Conservation (phyloP, 2,888 invertebrate species). For the Eilema caniola region DNA sequence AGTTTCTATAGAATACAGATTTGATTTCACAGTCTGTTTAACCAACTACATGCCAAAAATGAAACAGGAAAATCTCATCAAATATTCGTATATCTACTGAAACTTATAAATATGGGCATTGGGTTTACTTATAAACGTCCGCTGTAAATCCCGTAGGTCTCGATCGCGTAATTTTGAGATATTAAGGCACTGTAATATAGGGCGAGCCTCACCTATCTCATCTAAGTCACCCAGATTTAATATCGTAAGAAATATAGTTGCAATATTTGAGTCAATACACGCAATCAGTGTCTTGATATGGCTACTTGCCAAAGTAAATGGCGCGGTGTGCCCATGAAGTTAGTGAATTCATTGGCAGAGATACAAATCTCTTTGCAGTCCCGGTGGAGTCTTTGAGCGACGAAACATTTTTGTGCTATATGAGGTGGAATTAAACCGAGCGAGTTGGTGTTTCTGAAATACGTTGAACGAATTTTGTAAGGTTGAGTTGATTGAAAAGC, state of each 20-base stretch:
- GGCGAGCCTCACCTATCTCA: constrained; percentile 43
- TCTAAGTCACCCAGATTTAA: constrained; percentile 59
- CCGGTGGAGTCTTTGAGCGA: constrained; percentile 13
- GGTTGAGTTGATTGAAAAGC: not conserved
- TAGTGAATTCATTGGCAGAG: constrained; percentile 70
- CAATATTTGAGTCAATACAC: constrained; percentile 71
- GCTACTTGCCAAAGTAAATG: constrained; percentile 67
- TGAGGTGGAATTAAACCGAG: constrained; percentile 3
- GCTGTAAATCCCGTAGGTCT: not conserved
- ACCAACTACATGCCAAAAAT: not conserved
- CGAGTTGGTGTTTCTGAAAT: constrained; percentile 1
- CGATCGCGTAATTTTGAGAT: constrained; percentile 10
- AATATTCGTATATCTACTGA: not conserved
- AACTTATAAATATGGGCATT: not conserved
- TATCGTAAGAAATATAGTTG: constrained; percentile 68
- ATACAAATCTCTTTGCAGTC: constrained; percentile 62
- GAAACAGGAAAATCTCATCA: not conserved
- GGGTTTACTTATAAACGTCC: not conserved
- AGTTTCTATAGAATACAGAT: too few species aligned
- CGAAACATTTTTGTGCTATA: constrained; percentile 23
- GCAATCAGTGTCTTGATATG: constrained; percentile 72
- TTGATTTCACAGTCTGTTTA: not conserved
- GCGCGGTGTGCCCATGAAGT: constrained; percentile 63
- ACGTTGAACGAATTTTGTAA: not conserved
- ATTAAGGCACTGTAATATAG: constrained; percentile 28